Evolutionary conservation across 2,888 invertebrate genomes (phyloP), one percentile per base, ranked within the genome.

Genomic region (Teleogryllus oceanicus): DNA sequence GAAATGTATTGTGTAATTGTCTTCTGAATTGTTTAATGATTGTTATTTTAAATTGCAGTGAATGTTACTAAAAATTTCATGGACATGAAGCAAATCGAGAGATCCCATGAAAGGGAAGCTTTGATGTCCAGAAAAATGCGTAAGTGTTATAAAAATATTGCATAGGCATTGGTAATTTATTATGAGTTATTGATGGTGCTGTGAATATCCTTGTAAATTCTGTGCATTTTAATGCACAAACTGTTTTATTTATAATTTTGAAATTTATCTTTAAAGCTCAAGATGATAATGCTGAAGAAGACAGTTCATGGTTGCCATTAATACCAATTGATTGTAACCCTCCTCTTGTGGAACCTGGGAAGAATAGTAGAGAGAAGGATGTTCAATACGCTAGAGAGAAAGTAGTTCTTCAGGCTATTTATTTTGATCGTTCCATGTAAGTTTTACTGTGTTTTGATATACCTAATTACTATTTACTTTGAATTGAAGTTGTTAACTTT

Each of bases 21-120:
- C 13, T 75, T 24, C 10, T 75, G 13, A 13, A 77, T 77, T 78
- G 75, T 74, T 49, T 78, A 76, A 50, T 80, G 50, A 76, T 80
- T 49, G 76, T 82, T 77, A 78, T 62, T 80, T 78, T 76, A 78
- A 78, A 75, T 85, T 85, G 11, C 85, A 89, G 96, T 97, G 2
- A 98, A 98, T 88, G 98, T 98, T 1, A 96, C 93, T 4, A 96
- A 93, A 87, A 94, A 91, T 51, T 98, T 98, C 87, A 94, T 92
- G 62, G 96, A 97, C 85, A 94, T 96, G 94, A 96, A 96, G 86
- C 92, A 94, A 86, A 92, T 96, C 89, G 98, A 98, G 86, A 93
- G 94, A 85, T 91, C 92, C 81, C 90, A 93, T 84, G 98, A 98
- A 88, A 91, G 95, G 79, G 94, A 95, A 85, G 92, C 94, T n/a